A percentile compares a stretch with the other conserved stretches of the same genome.
These are phyloP conservation scores for Aselliscus stoliczkanus DNA, from an alignment of 2,797 vertebrate genomes.

Conservation along the genomic window DNA sequence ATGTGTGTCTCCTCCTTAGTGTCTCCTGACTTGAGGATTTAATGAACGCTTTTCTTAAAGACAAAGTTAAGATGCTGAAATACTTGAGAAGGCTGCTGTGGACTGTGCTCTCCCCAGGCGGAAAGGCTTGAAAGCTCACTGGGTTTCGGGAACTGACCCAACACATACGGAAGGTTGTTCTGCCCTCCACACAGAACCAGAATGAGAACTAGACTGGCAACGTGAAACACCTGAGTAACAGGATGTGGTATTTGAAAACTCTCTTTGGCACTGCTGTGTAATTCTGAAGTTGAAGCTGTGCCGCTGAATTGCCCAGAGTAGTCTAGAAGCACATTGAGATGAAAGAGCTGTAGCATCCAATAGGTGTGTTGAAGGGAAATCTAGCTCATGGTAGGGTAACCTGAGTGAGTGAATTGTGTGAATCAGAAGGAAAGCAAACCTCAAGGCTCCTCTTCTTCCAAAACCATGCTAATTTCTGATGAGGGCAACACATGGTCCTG, in stretches of 20 bases:
- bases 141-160: neutral
- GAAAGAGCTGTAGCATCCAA: neutral
- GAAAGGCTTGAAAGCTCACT: neutral
- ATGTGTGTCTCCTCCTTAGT: neutral
- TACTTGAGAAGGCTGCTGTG: neutral
- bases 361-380: neutral
- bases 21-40: neutral
- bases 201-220: neutral
- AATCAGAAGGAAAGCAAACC: neutral
- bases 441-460: neutral
- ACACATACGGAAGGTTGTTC: neutral
- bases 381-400: neutral
- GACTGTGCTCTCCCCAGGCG: neutral
- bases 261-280: neutral
- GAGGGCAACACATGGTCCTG: too few relatives aligned
- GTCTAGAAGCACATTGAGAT: neutral
- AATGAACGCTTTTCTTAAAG: neutral
- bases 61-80: neutral
- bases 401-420: neutral
- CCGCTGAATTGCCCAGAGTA: neutral
- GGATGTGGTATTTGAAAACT: slow-evolving; percentile 4
- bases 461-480: neutral
- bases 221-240: slow-evolving; percentile 44
- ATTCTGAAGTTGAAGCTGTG: neutral
- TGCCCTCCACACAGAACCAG: neutral